Evolutionary conservation across 2,797 vertebrate genomes (phyloP), one percentile per base, ranked within the genome.

Genomic region (Peromyscus melanophrys): DNA sequence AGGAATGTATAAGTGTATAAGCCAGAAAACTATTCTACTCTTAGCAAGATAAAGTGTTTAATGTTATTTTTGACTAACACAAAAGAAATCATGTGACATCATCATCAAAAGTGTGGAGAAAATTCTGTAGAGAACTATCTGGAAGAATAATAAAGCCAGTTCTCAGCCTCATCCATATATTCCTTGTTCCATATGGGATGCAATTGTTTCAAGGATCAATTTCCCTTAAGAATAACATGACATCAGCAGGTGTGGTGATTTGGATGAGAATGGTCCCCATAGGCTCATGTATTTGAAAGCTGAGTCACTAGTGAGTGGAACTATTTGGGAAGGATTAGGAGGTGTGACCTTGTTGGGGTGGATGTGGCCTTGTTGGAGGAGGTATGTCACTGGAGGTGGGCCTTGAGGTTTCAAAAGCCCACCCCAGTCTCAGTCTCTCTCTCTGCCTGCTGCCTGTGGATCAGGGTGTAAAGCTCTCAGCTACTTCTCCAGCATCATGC

Each of bases 141-240:
- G 87, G 34, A 83, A 90, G n/a, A 52, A 84, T 17, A 83, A 1
- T 21, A 77, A 63, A 84, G 61, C 57, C 59, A 55, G 75, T 84
- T 71, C 55, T 71, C 10, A 21, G 67, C 31, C 92, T 87, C 59
- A 55, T 34, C 52, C n/a, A 10, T 52, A 52, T 88, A 52, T 21
- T 16, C 63, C 59, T 82, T 59, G 11, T 71, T 40, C 37, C 7
- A 0, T 69, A 19, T 23, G n/a, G 40, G 82, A 83, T 57, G 34
- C 80, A 93, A 31, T 61, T 86, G 61, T 93, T 95, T 82, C 52
- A 85, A 90, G 34, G 73, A 31, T 86, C 21, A 73, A 31, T 31
- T 78, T 49, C 78, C 63, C 40, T 80, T 71, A 52, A 3, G n/a
- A 69, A 27, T 76, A 49, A 80, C 89, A 25, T 92, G 43, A 29